A percentile compares a stretch with the other conserved stretches of the same genome.
Conservation (phyloP, 1,140 invertebrate genomes). For the Drosophila kanapiae region DNA sequence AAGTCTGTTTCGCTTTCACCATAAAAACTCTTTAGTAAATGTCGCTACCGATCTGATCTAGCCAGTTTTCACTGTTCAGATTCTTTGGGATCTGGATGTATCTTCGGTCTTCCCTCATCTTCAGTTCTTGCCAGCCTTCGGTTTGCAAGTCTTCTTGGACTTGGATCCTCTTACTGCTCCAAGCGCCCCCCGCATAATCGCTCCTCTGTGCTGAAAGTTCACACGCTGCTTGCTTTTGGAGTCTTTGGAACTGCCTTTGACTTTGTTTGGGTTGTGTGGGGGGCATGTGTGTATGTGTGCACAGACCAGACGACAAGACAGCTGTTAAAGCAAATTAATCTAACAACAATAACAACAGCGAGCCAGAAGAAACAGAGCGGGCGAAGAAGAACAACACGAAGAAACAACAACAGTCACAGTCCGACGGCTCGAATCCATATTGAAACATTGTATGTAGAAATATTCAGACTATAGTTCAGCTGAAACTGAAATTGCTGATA, state of each 20-base stretch:
- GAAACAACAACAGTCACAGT: slow-evolving; percentile 19
- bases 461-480: slow-evolving; percentile 51
- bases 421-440: slow-evolving; percentile 29
- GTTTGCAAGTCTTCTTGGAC: slow-evolving; percentile 38
- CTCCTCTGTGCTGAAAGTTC: slow-evolving; percentile 47
- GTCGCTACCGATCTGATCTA: no score
- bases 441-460: slow-evolving; percentile 48
- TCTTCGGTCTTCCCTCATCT: background rate
- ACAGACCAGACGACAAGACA: slow-evolving; percentile 54
- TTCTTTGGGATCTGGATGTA: no score
- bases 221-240: slow-evolving; percentile 58
- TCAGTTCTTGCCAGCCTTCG: slow-evolving; percentile 28
- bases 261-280: slow-evolving; percentile 35
- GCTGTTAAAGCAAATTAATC: slow-evolving; percentile 72
- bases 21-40: no score
- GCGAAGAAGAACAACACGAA: slow-evolving; percentile 23
- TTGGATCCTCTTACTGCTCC: slow-evolving; percentile 36
- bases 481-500: slow-evolving; percentile 61
- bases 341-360: slow-evolving; percentile 42
- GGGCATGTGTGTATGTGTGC: slow-evolving; percentile 21
- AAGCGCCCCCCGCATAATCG: slow-evolving; percentile 1
- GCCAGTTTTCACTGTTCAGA: no score
- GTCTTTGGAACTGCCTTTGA: slow-evolving; percentile 37
- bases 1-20: no score
- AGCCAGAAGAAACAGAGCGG: slow-evolving; percentile 40